A percentile compares a stretch with the other conserved stretches of the same genome.
These are phyloP conservation scores for Micrastur ruficollis DNA, from an alignment of 2,797 vertebrate genomes.

Conservation along the genomic window DNA sequence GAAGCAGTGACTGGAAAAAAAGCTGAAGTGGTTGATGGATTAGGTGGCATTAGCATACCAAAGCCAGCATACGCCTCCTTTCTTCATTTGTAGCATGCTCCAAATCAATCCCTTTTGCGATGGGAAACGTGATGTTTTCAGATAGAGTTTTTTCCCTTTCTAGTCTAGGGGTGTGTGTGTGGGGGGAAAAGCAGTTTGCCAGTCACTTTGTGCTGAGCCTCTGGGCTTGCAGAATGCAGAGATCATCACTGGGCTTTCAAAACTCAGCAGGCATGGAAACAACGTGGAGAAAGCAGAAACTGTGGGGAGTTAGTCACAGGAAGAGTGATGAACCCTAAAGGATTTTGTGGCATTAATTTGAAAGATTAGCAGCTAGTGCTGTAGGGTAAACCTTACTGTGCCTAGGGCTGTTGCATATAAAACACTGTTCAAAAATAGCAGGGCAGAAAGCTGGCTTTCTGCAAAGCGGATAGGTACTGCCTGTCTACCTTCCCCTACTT, in stretches of 20 bases:
- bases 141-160: not conserved
- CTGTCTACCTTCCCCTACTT: not conserved
- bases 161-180: too few relatives aligned
- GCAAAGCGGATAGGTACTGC: not conserved
- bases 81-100: not conserved
- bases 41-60: not conserved
- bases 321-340: not conserved
- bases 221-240: not conserved
- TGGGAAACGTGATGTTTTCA: not conserved
- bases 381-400: fast-evolving
- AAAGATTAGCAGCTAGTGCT: not conserved
- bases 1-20: not conserved
- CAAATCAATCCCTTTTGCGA: not conserved
- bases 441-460: not conserved
- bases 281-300: not conserved
- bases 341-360: not conserved
- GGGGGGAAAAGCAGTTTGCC: fast-evolving
- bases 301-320: not conserved
- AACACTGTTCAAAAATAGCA: not conserved
- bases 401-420: fast-evolving
- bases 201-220: not conserved
- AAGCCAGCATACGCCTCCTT: not conserved
- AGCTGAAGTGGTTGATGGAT: not conserved
- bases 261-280: not conserved
- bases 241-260: not conserved